Evolutionary conservation across 2,797 vertebrate species (phyloP).

Genomic region (Argyrosomus regius): DNA sequence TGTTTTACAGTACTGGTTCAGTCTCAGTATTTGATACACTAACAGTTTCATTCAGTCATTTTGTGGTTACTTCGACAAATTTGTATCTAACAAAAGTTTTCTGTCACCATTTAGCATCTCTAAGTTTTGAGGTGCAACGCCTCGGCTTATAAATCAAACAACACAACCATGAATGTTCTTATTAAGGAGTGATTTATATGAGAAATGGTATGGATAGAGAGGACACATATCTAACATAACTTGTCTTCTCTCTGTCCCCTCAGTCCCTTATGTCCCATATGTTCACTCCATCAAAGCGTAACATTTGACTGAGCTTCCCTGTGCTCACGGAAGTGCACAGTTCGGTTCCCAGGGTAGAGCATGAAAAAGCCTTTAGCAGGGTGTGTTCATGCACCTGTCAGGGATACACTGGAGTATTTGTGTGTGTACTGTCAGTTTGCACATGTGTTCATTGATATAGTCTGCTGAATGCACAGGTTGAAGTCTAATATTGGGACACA

Average conservation of each 20-base stretch:
- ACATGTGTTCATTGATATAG: conserved; percentile 19
- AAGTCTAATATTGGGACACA: conserved; percentile 46
- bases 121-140: background rate
- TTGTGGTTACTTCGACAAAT: background rate
- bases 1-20: no score
- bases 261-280: conserved; percentile 47
- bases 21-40: background rate
- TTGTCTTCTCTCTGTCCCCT: conserved; percentile 42
- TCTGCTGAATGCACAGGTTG: conserved; percentile 33
- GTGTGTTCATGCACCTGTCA: conserved; percentile 65
- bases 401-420: conserved; percentile 24
- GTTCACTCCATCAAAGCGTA: conserved; percentile 61
- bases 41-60: background rate
- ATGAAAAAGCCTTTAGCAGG: conserved; percentile 60
- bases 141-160: background rate
- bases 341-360: conserved; percentile 60
- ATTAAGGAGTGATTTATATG: conserved; percentile 24
- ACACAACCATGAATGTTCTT: background rate
- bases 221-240: background rate
- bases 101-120: conserved; percentile 1
- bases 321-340: conserved; percentile 20
- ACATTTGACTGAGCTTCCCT: conserved; percentile 48
- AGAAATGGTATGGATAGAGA: conserved; percentile 7
- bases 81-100: background rate
- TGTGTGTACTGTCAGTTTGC: conserved; percentile 26